Conservation (phyloP, 2,113 vertebrate species). For the human region GRCh38 chr12:71720501-71721000, state of each 20-base stretch:
- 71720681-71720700: background rate
- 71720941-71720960: background rate
- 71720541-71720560: conserved; percentile 7
- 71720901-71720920: background rate
- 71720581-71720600: background rate
- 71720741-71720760: background rate
- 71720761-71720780: background rate
- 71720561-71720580: background rate
- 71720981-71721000: background rate
- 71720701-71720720: background rate
- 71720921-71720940: background rate
- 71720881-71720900: background rate
- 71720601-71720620: conserved; percentile 3
- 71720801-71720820: background rate
- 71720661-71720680: background rate
- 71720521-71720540: background rate
- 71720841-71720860: background rate
- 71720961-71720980: background rate
- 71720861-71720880: conserved; percentile 7
- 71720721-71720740: background rate
- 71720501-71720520: background rate
- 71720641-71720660: background rate
- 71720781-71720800: background rate
- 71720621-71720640: background rate
- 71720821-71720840: background rate